Evolutionary conservation across 2,797 vertebrate genomes (phyloP).

Genomic region (Notoglanidium macrostoma): DNA sequence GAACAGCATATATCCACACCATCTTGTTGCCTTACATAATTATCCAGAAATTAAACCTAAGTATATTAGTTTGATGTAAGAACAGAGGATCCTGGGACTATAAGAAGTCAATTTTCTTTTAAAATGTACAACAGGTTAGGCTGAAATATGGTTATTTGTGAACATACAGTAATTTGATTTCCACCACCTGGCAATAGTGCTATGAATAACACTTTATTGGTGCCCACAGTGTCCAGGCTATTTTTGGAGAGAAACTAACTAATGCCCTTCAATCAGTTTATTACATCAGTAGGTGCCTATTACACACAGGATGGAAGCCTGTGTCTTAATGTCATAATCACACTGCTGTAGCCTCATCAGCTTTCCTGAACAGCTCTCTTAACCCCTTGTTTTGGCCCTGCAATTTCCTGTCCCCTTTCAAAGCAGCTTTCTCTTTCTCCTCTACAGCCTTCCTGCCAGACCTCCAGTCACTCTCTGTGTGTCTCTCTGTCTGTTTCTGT

Average conservation of each 20-base stretch:
- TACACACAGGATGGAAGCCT: constrained; percentile 15
- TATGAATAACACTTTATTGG: constrained; percentile 42
- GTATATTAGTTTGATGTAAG: constrained; percentile 9
- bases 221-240: constrained; percentile 26
- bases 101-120: not conserved
- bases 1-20: not conserved
- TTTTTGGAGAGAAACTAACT: constrained; percentile 12
- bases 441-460: constrained; percentile 32
- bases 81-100: not conserved
- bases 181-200: constrained; percentile 8
- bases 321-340: constrained; percentile 35
- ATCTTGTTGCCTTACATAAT: not conserved
- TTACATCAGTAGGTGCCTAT: constrained; percentile 5
- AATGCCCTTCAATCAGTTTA: constrained; percentile 33
- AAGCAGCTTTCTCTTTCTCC: constrained; percentile 27
- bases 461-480: constrained; percentile 14
- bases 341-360: constrained; percentile 13
- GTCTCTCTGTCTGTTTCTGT: not conserved
- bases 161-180: constrained; percentile 11
- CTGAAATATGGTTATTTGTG: constrained; percentile 11
- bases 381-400: constrained; percentile 40
- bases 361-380: constrained; percentile 37
- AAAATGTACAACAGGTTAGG: not conserved
- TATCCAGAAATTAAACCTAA: constrained; percentile 1
- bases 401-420: constrained; percentile 40